Conservation (phyloP, 1,140 invertebrate species). For the Lasaia peninsularis region DNA sequence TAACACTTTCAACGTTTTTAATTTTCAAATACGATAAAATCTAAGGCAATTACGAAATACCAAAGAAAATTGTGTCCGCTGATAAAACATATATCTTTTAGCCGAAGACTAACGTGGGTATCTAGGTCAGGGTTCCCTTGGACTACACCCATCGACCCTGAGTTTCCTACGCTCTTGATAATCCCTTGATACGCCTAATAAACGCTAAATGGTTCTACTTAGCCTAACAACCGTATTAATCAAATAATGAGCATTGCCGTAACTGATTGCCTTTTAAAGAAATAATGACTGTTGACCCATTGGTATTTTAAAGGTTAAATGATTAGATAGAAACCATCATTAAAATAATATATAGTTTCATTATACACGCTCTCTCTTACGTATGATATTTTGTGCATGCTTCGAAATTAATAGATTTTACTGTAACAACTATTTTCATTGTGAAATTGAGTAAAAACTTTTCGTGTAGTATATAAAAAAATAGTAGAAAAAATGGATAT, state of each 20-base stretch:
- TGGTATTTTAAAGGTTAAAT: not conserved
- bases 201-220: constrained; percentile 16
- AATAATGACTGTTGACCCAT: constrained; percentile 1
- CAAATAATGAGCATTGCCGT: constrained; percentile 11
- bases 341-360: not conserved
- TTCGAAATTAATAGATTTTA: too few species aligned
- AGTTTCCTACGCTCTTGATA: constrained; percentile 14
- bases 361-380: not conserved
- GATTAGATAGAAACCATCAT: not conserved
- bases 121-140: constrained; percentile 12
- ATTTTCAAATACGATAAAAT: too few species aligned
- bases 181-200: constrained; percentile 19
- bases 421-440: too few species aligned
- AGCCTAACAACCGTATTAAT: constrained; percentile 13
- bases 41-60: not conserved
- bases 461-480: too few species aligned
- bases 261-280: constrained; percentile 10
- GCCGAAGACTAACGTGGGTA: not conserved
- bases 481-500: too few species aligned
- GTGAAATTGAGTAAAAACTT: too few species aligned
- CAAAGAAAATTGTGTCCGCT: not conserved
- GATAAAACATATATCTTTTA: constrained; percentile 1
- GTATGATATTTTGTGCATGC: too few species aligned
- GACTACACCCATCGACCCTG: constrained; percentile 17
- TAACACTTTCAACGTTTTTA: too few species aligned